phyloP scores from a whole-genome alignment of 2,113 vertebrate species.

The Megaleporinus macrocephalus region DNA sequence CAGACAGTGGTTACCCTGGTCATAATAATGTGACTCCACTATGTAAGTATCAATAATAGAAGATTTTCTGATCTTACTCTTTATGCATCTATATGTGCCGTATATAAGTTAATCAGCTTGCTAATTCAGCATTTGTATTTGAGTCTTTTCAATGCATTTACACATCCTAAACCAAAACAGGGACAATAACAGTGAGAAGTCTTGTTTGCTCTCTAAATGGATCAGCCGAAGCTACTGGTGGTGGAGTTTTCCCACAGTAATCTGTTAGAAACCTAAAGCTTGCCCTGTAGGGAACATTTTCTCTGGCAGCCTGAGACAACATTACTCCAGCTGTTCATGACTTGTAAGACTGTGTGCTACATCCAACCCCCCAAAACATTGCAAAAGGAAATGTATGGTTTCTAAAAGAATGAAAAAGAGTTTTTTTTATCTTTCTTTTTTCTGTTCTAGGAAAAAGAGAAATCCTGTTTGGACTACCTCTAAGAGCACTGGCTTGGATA shows the following conservation, averaged over 20 bases:
- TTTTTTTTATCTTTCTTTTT: not conserved
- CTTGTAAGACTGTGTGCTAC: not conserved
- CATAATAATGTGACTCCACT: no score
- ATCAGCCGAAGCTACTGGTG: constrained; percentile 23
- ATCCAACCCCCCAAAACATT: not conserved
- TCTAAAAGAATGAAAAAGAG: no score
- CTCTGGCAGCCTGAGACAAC: constrained; percentile 9
- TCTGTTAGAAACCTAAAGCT: constrained; percentile 42
- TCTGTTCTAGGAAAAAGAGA: not conserved
- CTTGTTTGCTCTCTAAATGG: constrained; percentile 51
- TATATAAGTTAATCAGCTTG: not conserved
- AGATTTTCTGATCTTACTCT: not conserved
- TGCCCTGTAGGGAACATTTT: constrained; percentile 6
- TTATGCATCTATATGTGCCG: not conserved
- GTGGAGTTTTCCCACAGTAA: constrained; percentile 44
- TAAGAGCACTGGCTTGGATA: constrained; percentile 21
- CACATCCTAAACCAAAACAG: constrained; percentile 46
- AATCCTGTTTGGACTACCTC: constrained; percentile 27
- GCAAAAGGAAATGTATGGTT: not conserved
- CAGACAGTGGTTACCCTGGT: no score
- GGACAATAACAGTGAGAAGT: constrained; percentile 9
- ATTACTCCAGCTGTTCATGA: constrained; percentile 37
- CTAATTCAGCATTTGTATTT: constrained; percentile 16
- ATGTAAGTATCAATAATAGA: no score
- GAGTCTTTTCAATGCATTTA: no score